Percentiles rank a stretch among this genome's conserved stretches.
Evolutionary conservation across 2,113 vertebrate species (phyloP).

Genomic region (Callorhinus ursinus): DNA sequence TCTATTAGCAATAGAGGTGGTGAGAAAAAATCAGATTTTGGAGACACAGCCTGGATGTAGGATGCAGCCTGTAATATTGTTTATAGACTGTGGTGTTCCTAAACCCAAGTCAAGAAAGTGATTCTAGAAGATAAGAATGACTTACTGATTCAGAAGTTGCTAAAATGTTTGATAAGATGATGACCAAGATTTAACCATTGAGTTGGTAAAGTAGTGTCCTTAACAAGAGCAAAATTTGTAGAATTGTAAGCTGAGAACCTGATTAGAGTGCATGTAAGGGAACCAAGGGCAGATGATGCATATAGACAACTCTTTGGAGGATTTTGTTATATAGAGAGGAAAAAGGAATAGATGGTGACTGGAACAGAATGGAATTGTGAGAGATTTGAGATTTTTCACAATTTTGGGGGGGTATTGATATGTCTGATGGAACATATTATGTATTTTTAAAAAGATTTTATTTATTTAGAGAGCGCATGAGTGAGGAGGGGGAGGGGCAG

Average conservation of each 20-base stretch:
- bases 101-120: background rate
- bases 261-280: background rate
- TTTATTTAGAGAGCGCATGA: background rate
- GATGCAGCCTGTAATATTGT: background rate
- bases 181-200: background rate
- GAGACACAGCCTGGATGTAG: background rate
- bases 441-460: background rate
- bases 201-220: background rate
- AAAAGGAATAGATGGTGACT: background rate
- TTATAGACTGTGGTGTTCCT: background rate
- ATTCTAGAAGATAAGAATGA: background rate
- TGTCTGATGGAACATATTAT: background rate
- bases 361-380: background rate
- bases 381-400: background rate
- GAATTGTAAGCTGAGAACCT: background rate
- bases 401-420: background rate
- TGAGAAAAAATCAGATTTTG: background rate
- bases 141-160: background rate
- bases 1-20: background rate
- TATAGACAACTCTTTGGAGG: background rate
- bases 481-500: background rate
- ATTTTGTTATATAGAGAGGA: background rate
- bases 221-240: background rate
- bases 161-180: background rate
- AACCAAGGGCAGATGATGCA: accelerated